Conservation (phyloP, 35 echinoderm and acorn worm species). For the Strongylocentrotus purpuratus region DNA sequence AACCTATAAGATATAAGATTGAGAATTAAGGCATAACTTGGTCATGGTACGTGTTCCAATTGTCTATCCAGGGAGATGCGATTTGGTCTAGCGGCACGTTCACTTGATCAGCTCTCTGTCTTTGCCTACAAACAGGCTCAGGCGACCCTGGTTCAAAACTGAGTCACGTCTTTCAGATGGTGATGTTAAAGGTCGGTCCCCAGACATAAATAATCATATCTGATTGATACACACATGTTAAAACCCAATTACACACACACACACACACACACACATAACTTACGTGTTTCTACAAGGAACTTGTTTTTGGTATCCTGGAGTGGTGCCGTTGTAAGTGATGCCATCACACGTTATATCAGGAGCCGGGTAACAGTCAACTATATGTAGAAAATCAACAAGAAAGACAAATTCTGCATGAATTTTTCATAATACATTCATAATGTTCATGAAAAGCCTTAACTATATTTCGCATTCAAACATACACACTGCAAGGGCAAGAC, state of each 20-base stretch:
- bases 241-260: too few relatives aligned
- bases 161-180: too few relatives aligned
- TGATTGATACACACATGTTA: too few relatives aligned
- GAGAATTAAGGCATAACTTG: background rate
- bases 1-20: background rate
- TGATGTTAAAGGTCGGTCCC: too few relatives aligned
- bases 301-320: background rate
- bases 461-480: background rate
- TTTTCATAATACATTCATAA: background rate
- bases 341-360: slow-evolving; percentile 55
- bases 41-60: too few relatives aligned
- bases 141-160: too few relatives aligned
- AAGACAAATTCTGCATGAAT: background rate
- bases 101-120: background rate
- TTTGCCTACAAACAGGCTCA: too few relatives aligned
- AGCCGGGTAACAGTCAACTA: slow-evolving; percentile 54
- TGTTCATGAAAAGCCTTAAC: background rate
- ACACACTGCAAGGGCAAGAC: background rate
- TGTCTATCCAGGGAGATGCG: too few relatives aligned
- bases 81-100: too few relatives aligned
- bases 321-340: slow-evolving; percentile 22
- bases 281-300: slow-evolving; percentile 76
- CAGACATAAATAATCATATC: too few relatives aligned
- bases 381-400: background rate
- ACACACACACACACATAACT: background rate